Percentiles rank a stretch among this genome's conserved stretches.
Conservation (phyloP, 2,797 vertebrate species). For the Sylvia borin region DNA sequence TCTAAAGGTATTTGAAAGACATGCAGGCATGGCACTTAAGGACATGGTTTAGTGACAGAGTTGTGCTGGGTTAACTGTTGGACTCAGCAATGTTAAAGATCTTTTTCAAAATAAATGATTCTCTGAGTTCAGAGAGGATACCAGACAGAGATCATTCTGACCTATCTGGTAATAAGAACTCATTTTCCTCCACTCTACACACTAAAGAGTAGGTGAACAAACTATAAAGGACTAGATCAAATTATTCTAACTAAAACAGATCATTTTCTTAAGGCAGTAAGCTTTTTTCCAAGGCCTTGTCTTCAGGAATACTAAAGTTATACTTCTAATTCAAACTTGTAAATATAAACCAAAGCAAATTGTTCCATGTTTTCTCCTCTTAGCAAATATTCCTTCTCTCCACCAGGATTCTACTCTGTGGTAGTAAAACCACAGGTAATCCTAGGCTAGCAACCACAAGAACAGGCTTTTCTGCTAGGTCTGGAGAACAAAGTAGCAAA, state of each 20-base stretch:
- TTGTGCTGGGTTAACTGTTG: neutral
- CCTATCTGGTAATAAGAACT: neutral
- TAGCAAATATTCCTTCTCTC: neutral
- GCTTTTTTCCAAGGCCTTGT: neutral
- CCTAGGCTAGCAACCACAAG: neutral
- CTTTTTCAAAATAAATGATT: neutral
- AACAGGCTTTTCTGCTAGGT: neutral
- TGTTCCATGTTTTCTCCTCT: neutral
- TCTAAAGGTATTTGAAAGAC: neutral
- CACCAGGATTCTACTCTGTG: neutral
- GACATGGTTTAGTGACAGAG: neutral
- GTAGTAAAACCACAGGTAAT: neutral
- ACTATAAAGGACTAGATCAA: neutral
- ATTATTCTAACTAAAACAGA: neutral
- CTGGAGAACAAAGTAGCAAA: neutral
- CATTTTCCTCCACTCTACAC: neutral
- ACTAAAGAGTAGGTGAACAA: neutral
- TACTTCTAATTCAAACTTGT: neutral
- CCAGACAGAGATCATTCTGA: neutral
- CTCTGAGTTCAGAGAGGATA: neutral
- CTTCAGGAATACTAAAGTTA: neutral
- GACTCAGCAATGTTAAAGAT: neutral
- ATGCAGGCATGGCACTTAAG: rapidly evolving
- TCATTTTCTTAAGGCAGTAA: neutral
- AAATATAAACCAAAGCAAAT: neutral